Percentiles rank a stretch among this genome's conserved stretches.
These are phyloP conservation scores for Saguinus oedipus DNA, from an alignment of 2,797 vertebrate species.

Conservation along the genomic window DNA sequence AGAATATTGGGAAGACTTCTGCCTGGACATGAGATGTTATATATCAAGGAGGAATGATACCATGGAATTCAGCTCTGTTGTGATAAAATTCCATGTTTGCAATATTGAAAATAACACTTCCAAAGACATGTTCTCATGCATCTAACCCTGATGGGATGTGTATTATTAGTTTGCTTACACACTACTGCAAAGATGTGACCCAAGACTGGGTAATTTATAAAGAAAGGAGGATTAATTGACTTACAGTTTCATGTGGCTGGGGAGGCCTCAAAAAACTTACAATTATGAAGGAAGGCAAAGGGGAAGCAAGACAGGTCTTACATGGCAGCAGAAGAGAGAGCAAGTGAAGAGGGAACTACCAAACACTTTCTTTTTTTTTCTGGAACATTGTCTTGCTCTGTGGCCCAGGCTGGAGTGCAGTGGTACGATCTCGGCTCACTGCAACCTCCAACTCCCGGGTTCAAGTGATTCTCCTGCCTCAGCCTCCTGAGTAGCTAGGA, in stretches of 20 bases:
- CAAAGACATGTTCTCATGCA: neutral
- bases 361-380: neutral
- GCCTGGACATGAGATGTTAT: neutral
- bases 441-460: too few species aligned
- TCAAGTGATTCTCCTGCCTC: too few species aligned
- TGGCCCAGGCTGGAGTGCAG: too few species aligned
- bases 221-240: neutral
- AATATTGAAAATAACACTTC: conserved; percentile 20
- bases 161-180: neutral
- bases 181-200: neutral
- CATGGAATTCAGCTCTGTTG: conserved; percentile 10
- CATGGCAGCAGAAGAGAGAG: neutral
- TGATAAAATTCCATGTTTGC: conserved; percentile 58
- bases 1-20: conserved; percentile 12
- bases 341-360: neutral
- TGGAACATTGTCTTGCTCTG: too few species aligned
- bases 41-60: conserved; percentile 37
- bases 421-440: too few species aligned
- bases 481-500: too few species aligned
- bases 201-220: neutral
- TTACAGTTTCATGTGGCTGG: neutral
- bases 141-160: neutral
- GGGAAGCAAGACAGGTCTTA: neutral
- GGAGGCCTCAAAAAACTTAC: neutral
- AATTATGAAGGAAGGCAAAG: neutral